Conservation (phyloP, 2,797 vertebrate species). For the Anomalospiza imberbis region DNA sequence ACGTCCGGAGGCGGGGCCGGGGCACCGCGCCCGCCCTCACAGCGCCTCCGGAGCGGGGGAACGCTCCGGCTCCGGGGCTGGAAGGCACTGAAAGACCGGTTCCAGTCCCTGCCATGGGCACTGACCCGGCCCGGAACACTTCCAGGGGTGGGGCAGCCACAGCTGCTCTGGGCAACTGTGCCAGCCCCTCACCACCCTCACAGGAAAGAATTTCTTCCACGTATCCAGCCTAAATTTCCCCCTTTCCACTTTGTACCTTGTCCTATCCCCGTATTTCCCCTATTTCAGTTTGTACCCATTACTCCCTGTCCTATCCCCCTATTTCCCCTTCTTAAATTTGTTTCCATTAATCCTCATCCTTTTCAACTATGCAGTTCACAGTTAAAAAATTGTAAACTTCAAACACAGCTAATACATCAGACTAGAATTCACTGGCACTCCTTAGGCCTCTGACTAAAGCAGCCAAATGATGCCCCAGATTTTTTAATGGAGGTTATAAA, state of each 20-base stretch:
- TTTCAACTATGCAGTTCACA: background rate
- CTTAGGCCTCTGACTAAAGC: background rate
- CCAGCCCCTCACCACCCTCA: background rate
- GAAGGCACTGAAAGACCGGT: fast-evolving
- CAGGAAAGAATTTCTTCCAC: background rate
- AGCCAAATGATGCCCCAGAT: fast-evolving
- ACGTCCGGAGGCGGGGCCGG: background rate
- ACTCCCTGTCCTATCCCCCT: fast-evolving
- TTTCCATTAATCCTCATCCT: background rate
- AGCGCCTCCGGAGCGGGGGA: background rate
- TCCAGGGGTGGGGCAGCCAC: background rate
- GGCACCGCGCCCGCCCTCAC: background rate
- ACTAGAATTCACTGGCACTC: fast-evolving
- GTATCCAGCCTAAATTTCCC: background rate
- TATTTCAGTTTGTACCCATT: background rate
- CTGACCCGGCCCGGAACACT: background rate
- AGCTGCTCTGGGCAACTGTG: background rate
- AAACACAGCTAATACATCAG: fast-evolving
- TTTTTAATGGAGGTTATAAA: background rate
- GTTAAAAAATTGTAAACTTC: background rate
- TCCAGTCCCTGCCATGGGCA: fast-evolving
- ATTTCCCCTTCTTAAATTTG: background rate
- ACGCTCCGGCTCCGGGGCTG: fast-evolving
- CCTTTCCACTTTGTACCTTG: background rate
- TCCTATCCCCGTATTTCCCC: no score